Percentiles rank a stretch among this genome's conserved stretches.
Conservation (phyloP, 1,140 invertebrate genomes). For the Apocrypta bakeri region DNA sequence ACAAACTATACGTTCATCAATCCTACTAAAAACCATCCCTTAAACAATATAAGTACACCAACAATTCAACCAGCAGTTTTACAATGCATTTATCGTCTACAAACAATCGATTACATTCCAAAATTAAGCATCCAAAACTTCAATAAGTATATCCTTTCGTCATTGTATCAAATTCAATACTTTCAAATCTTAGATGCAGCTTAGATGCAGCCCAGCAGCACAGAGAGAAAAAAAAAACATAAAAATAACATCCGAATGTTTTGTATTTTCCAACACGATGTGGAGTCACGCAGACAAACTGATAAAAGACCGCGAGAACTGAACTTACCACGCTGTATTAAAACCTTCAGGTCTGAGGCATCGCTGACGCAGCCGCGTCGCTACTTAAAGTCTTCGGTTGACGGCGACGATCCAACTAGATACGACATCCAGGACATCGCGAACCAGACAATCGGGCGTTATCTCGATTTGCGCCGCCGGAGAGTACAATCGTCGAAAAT, state of each 20-base stretch:
- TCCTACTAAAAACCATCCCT: neutral
- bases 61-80: too few species aligned
- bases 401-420: neutral
- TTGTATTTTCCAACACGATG: neutral
- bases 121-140: neutral
- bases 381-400: neutral
- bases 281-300: neutral
- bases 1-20: neutral
- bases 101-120: neutral
- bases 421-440: neutral
- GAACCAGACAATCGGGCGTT: neutral
- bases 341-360: constrained; percentile 22
- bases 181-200: neutral
- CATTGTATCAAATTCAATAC: neutral
- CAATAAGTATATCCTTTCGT: neutral
- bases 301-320: neutral
- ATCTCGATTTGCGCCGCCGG: neutral
- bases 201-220: too few species aligned
- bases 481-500: neutral
- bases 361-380: constrained; percentile 29
- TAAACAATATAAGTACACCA: too few species aligned
- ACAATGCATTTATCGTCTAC: too few species aligned
- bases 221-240: too few species aligned
- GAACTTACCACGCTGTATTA: constrained; percentile 36
- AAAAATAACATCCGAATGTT: too few species aligned